phyloP scores from a whole-genome alignment of 2,113 vertebrate genomes.

The Hystrix cristata region DNA sequence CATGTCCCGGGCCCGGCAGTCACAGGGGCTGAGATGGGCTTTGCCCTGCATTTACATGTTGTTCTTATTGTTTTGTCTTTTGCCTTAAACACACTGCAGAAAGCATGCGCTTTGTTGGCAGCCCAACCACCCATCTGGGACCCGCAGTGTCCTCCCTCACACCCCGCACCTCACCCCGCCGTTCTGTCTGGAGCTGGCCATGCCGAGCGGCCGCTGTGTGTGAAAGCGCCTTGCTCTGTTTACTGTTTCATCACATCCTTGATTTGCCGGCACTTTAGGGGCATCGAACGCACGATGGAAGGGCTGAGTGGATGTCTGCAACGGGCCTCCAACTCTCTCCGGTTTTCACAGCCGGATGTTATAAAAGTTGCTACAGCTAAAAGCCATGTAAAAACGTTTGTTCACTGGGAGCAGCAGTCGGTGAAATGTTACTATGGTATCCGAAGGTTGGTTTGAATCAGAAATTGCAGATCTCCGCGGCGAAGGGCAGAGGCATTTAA shows the following conservation, averaged over 20 bases:
- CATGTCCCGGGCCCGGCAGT: too few species aligned
- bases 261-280: conserved; percentile 58
- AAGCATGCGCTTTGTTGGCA: conserved; percentile 2
- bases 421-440: neutral
- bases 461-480: neutral
- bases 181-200: neutral
- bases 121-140: neutral
- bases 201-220: neutral
- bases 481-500: fast-evolving
- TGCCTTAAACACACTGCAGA: conserved; percentile 10
- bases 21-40: neutral
- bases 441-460: neutral
- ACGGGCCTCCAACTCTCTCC: conserved; percentile 39
- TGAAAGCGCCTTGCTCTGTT: conserved; percentile 28
- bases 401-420: neutral
- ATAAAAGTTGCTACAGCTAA: conserved; percentile 43
- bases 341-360: conserved; percentile 53
- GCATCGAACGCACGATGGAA: conserved; percentile 46
- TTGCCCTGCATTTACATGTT: neutral
- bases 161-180: neutral
- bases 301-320: conserved; percentile 4
- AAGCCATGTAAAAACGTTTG: conserved; percentile 4
- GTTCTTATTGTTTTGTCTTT: neutral
- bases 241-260: conserved; percentile 67
- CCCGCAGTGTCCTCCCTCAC: neutral